Base-by-base conservation (phyloP, 2,797 vertebrate species). In the Tinamus major region DNA sequence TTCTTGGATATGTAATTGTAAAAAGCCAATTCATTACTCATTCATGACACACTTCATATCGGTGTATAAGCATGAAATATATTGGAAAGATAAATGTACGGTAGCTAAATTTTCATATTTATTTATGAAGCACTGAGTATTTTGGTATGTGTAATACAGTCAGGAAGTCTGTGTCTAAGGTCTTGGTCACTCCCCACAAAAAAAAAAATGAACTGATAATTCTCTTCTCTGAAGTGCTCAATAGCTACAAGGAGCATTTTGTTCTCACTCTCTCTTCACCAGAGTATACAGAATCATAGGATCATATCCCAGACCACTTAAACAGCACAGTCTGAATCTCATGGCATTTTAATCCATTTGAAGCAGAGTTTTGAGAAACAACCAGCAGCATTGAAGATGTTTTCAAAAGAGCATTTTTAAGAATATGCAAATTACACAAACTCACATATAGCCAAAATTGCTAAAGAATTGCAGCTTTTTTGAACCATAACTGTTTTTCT, bases 351-450 rank as follows among this genome's bases (percentile, higher is more conserved):
- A 74, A 71, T 21, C 26, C n/a, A 21, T 49, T 82, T 92, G 71
- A 31, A 23, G 37, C 75, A 90, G 83, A 75, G 67, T 81, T 90
- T 48, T 48, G 41, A 72, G 79, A 93, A 61, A 61, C 41, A 68
- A 61, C 33, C 68, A 39, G 48, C 17, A 19, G 48, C 42, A 44
- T 15, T 74, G 44, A 51, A 94, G 44, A n/a, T 39, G 88, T 42
- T 87, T 90, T 74, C 53, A 74, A 89, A 33, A 75, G 41, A 87
- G 56, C 14, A 49, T 7, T 87, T 56, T 67, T 78, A 4, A 6
- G 82, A 87, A 58, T 42, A 87, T 65, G 80, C 53, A 77, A 90
- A 94, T 29, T 78, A 46, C 8, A 87, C 12, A 65, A 80, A 78
- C 33, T 89, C 71, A 75, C 24, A 46, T 51, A 82, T 29, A 33